These are phyloP conservation scores for Orius insidiosus DNA, from an alignment of 1,140 invertebrate species.

Conservation along the genomic window DNA sequence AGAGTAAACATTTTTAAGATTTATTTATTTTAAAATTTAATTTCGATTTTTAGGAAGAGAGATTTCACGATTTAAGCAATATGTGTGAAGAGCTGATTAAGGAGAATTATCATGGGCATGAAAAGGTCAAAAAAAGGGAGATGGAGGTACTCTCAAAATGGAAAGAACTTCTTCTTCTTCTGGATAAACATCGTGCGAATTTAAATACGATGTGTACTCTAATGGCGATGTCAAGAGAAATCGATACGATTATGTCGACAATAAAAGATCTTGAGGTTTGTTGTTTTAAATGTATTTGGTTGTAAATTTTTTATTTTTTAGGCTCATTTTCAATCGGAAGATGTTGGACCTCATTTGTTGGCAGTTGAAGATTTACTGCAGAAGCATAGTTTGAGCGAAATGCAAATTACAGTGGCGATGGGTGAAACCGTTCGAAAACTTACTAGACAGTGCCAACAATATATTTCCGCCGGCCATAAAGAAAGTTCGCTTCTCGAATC, in stretches of 20 bases:
- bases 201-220: constrained; percentile 58
- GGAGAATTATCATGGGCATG: constrained; percentile 83
- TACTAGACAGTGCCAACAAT: constrained; percentile 39
- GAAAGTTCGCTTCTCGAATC: constrained; percentile 47
- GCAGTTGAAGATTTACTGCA: constrained; percentile 87
- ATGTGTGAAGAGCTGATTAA: constrained; percentile 80
- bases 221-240: constrained; percentile 74
- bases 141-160: constrained; percentile 76
- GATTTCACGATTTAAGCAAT: constrained; percentile 80
- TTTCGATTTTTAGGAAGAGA: constrained; percentile 54
- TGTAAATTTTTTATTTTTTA: constrained; percentile 24
- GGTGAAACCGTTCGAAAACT: constrained; percentile 67
- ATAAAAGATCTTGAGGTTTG: constrained; percentile 60
- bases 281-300: no score
- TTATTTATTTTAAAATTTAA: no score
- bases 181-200: constrained; percentile 70
- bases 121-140: constrained; percentile 63
- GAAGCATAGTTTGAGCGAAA: constrained; percentile 78
- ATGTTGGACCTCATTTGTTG: constrained; percentile 78
- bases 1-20: constrained; percentile 28
- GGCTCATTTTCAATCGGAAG: constrained; percentile 65
- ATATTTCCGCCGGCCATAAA: constrained; percentile 33
- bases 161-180: constrained; percentile 63
- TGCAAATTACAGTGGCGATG: constrained; percentile 64
- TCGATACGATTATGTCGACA: constrained; percentile 72